These are phyloP conservation scores for Cygnus atratus DNA, from an alignment of 2,113 vertebrate genomes.

Conservation along the genomic window DNA sequence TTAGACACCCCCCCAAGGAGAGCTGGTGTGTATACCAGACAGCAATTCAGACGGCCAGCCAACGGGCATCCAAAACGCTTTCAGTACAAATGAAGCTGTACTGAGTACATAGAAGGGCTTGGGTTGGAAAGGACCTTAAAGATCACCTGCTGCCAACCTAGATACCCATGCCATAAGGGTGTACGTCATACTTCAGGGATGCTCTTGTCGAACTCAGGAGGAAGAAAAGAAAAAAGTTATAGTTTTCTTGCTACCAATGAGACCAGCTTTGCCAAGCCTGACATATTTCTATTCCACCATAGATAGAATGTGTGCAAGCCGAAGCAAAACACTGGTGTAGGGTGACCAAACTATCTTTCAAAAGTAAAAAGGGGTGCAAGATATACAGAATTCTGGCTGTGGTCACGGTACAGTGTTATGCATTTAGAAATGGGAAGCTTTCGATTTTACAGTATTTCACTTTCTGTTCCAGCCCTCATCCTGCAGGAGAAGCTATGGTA, in stretches of 20 bases:
- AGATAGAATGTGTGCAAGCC: accelerated
- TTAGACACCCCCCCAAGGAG: accelerated
- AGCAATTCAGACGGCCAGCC: background rate
- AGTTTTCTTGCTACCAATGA: background rate
- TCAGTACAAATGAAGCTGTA: background rate
- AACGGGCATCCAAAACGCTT: background rate
- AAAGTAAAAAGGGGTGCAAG: background rate
- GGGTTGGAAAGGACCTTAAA: no score
- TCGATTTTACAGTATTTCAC: background rate
- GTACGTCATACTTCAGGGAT: background rate
- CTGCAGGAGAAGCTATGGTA: background rate
- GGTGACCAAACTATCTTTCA: background rate
- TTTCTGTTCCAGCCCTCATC: background rate
- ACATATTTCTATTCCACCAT: background rate
- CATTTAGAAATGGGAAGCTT: background rate
- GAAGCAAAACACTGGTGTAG: background rate
- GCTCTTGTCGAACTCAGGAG: background rate
- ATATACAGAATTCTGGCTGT: background rate
- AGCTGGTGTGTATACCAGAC: background rate
- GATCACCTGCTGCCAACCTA: background rate
- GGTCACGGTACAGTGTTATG: background rate
- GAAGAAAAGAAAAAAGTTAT: background rate
- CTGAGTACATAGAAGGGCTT: background rate
- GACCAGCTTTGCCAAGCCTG: background rate
- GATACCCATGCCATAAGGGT: background rate